A percentile compares a stretch with the other conserved stretches of the same genome.
phyloP scores from a whole-genome alignment of 1,140 invertebrate genomes.

The Bombus fervidus region DNA sequence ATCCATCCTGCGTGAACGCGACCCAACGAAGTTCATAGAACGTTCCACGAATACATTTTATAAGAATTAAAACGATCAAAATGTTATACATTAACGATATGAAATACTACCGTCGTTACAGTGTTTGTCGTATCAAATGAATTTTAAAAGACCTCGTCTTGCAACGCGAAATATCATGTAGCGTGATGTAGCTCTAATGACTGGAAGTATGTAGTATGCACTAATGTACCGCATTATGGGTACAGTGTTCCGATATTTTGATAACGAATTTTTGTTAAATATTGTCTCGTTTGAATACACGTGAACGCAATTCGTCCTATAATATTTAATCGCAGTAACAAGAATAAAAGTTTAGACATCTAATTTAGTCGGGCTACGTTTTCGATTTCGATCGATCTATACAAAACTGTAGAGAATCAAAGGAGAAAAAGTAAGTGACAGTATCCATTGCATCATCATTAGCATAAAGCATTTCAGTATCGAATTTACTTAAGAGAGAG shows the following conservation, averaged over 20 bases:
- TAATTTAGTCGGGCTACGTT: conserved; percentile 36
- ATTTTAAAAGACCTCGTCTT: not conserved
- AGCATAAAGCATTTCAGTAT: not conserved
- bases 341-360: conserved; percentile 48
- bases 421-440: not conserved
- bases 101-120: not conserved
- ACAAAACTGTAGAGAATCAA: conserved; percentile 39
- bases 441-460: not conserved
- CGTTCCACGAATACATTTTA: not conserved
- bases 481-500: not conserved
- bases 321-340: conserved; percentile 49
- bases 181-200: not conserved
- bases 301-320: conserved; percentile 37
- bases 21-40: not conserved
- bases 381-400: conserved; percentile 24
- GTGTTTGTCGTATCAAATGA: conserved; percentile 11
- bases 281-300: conserved; percentile 45
- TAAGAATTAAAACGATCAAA: conserved; percentile 9
- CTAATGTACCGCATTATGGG: not conserved
- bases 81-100: conserved; percentile 17
- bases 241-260: not conserved
- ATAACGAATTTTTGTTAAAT: conserved; percentile 36
- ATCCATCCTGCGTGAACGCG: not conserved
- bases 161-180: conserved; percentile 9
- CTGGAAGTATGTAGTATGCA: conserved; percentile 20